Conservation (phyloP, 2,113 vertebrate species). For the Antidorcas marsupialis region DNA sequence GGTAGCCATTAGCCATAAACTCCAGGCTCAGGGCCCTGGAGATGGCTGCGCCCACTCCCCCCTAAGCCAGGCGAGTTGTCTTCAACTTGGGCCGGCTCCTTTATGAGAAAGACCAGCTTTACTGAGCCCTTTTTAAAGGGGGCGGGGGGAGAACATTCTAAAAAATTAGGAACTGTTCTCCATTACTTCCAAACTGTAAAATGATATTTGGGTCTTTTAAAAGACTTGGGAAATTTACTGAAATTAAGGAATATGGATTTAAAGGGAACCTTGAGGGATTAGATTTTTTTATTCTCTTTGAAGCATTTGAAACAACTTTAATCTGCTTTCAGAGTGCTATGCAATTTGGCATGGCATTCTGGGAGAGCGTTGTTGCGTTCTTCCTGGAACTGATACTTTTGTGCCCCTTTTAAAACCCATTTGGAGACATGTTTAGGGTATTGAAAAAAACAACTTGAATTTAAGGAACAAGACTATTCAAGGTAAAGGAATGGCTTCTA, state of each 20-base stretch:
- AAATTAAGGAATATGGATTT: slow-evolving; percentile 63
- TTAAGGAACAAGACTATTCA: background rate
- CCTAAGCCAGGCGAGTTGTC: background rate
- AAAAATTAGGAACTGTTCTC: slow-evolving; percentile 16
- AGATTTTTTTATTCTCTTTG: slow-evolving; percentile 38
- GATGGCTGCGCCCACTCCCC: background rate
- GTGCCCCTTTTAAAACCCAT: background rate
- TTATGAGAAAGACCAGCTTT: background rate
- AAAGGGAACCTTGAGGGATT: slow-evolving; percentile 42
- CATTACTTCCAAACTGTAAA: slow-evolving; percentile 59
- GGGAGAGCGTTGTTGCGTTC: background rate
- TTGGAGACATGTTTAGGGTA: slow-evolving; percentile 10
- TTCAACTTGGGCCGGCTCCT: background rate
- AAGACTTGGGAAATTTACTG: slow-evolving; percentile 56
- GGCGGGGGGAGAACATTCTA: background rate
- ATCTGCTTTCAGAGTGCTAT: slow-evolving; percentile 48
- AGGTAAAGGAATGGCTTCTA: background rate
- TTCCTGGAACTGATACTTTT: slow-evolving; percentile 26
- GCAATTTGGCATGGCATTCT: background rate
- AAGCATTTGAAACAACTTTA: slow-evolving; percentile 60
- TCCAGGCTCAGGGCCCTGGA: background rate
- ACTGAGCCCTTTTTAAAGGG: background rate
- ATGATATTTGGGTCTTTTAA: slow-evolving; percentile 54
- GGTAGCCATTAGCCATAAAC: background rate
- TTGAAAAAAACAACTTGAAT: background rate